These are phyloP conservation scores for Charadrius vociferus DNA, from an alignment of 2,113 vertebrate species.

Conservation along the genomic window DNA sequence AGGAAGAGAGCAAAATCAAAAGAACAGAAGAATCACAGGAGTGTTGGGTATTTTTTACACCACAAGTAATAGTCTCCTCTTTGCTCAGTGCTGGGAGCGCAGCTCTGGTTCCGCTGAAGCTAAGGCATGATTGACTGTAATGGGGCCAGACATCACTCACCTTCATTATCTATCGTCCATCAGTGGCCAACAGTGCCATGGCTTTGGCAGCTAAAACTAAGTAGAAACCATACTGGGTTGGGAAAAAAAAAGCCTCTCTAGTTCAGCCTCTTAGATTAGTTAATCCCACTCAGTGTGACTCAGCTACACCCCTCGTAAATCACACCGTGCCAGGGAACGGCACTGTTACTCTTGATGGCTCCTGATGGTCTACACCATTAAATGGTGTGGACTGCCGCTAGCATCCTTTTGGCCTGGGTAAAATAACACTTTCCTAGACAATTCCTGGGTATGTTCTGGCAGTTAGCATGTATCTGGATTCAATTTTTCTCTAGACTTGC, in stretches of 20 bases:
- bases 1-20: neutral
- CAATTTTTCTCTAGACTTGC: neutral
- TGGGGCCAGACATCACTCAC: neutral
- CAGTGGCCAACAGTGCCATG: neutral
- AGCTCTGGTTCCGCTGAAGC: neutral
- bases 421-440: neutral
- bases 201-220: neutral
- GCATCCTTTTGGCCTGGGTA: neutral
- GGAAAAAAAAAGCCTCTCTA: neutral
- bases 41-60: neutral
- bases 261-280: neutral
- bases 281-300: neutral
- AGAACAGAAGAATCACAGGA: neutral
- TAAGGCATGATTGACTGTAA: neutral
- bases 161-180: neutral
- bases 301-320: neutral
- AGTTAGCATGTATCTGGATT: neutral
- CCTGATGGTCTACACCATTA: neutral
- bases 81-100: neutral
- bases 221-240: neutral
- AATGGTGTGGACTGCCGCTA: neutral
- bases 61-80: neutral
- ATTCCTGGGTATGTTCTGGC: neutral
- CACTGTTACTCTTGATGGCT: neutral
- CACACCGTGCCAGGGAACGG: fast-evolving